These are phyloP conservation scores for Bugulina stolonifera DNA, from an alignment of 2,888 invertebrate genomes.

Conservation along the genomic window DNA sequence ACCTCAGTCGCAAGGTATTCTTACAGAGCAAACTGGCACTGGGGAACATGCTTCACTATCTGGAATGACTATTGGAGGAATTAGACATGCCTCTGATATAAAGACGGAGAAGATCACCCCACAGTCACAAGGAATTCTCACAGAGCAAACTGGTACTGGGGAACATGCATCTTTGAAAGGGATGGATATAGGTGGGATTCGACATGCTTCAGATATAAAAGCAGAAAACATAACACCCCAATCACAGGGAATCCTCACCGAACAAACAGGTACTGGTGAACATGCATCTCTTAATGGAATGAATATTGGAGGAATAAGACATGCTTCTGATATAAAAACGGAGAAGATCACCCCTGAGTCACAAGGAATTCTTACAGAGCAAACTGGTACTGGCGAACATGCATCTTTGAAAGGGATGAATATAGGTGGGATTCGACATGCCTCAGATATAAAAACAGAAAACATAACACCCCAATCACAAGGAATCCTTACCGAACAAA, in stretches of 20 bases:
- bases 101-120: neutral
- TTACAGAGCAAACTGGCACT: neutral
- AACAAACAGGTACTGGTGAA: neutral
- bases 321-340: neutral
- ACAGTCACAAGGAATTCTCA: neutral
- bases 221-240: neutral
- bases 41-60: neutral
- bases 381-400: slow-evolving; percentile 26
- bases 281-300: slow-evolving; percentile 6
- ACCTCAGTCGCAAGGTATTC: neutral
- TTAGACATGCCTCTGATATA: neutral
- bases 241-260: slow-evolving; percentile 5
- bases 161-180: neutral
- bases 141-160: neutral
- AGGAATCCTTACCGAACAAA: neutral
- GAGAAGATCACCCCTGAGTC: neutral
- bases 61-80: neutral
- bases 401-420: slow-evolving; percentile 32
- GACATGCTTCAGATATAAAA: neutral
- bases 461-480: neutral
- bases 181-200: neutral
- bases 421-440: slow-evolving; percentile 33
- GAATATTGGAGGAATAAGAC: neutral
- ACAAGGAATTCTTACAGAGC: neutral
- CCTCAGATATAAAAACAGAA: neutral